Evolutionary conservation across 2,797 vertebrate species (phyloP).

Genomic region (Merluccius polli): DNA sequence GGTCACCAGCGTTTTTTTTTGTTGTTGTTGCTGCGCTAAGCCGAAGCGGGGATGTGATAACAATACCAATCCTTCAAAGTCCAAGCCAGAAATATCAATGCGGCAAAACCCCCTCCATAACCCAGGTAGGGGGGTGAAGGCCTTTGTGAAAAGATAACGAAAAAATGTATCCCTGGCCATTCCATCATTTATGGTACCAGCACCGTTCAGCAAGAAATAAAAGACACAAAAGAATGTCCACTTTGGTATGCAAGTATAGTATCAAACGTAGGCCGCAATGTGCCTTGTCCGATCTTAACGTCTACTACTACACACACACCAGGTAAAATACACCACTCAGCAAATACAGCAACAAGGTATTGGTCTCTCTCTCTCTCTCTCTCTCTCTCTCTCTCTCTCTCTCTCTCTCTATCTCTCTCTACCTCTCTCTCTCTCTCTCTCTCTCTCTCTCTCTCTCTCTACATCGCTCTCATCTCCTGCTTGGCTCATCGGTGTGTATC

Average conservation of each 20-base stretch:
- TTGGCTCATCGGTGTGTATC: not conserved
- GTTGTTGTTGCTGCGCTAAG: constrained; percentile 23
- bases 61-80: constrained; percentile 52
- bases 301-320: constrained; percentile 39
- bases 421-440: constrained; percentile 23
- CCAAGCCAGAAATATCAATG: not conserved
- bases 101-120: not conserved
- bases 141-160: not conserved
- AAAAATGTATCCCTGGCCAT: not conserved
- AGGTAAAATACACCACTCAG: constrained; percentile 22
- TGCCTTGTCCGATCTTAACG: constrained; percentile 22
- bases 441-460: not conserved
- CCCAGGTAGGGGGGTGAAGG: not conserved
- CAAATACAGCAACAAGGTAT: constrained; percentile 35
- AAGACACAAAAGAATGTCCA: constrained; percentile 24
- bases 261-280: constrained; percentile 22
- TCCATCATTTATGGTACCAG: not conserved
- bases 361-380: constrained; percentile 15
- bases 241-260: constrained; percentile 21
- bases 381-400: constrained; percentile 5
- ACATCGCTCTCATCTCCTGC: not conserved
- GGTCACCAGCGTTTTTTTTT: constrained; percentile 42
- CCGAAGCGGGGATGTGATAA: constrained; percentile 54
- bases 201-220: not conserved
- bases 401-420: constrained; percentile 22